Percentiles rank a stretch among this genome's conserved stretches.
Evolutionary conservation across 30 jellyfish, hydroid and myxozoan genomes (phyloP).

Genomic region (Aurelia aurita complex sp. Pacific): DNA sequence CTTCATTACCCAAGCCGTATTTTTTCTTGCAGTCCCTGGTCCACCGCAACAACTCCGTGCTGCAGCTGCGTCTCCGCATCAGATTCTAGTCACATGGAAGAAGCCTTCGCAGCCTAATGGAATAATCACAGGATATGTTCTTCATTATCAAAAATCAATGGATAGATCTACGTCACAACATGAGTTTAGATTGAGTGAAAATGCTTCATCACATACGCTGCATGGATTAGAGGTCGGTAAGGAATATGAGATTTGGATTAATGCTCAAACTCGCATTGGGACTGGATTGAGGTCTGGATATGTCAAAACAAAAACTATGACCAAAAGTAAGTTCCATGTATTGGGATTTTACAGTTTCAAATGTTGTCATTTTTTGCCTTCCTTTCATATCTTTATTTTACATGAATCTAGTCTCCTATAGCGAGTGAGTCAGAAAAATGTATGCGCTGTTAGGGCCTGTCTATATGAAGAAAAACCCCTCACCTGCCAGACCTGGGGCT

Average conservation of each 20-base stretch:
- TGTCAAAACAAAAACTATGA: constrained; percentile 70
- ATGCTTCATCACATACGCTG: constrained; percentile 49
- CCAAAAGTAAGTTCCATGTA: constrained; percentile 36
- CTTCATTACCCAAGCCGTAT: no score
- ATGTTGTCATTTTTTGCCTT: no score
- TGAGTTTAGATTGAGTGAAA: constrained; percentile 41
- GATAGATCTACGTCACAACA: constrained; percentile 60
- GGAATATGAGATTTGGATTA: constrained; percentile 84
- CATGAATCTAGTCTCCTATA: no score
- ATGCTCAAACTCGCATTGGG: constrained; percentile 83
- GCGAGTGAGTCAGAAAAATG: no score
- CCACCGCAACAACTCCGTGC: constrained; percentile 86
- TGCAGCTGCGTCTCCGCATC: constrained; percentile 89
- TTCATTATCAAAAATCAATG: constrained; percentile 74
- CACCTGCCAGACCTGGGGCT: no score
- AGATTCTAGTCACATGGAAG: constrained; percentile 87
- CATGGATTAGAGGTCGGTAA: constrained; percentile 82
- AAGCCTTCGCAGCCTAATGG: constrained; percentile 89
- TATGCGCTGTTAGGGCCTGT: no score
- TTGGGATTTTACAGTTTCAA: no score
- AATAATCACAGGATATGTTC: constrained; percentile 64
- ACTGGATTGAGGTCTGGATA: constrained; percentile 67
- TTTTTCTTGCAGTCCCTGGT: constrained; percentile 71
- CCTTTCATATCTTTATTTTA: no score
- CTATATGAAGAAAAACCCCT: no score